phyloP scores from a whole-genome alignment of 2,797 vertebrate genomes.

The Melanogrammus aeglefinus region DNA sequence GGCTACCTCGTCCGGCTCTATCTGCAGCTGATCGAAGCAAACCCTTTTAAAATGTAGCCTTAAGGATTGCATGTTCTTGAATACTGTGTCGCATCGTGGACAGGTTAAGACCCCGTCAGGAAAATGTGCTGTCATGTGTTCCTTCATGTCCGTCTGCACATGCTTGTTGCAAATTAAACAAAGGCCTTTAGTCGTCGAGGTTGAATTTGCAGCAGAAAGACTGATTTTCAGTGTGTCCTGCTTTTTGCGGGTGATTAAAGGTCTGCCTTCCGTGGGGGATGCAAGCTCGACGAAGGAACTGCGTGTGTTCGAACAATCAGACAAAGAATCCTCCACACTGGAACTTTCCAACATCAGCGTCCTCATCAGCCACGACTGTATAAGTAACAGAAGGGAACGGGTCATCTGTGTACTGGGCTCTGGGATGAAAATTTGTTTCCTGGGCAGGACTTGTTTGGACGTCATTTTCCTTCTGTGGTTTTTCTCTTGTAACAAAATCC shows the following conservation, averaged over 20 bases:
- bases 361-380: not conserved
- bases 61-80: not conserved
- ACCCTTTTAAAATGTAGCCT: not conserved
- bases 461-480: not conserved
- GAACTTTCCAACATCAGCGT: not conserved
- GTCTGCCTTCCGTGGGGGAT: not conserved
- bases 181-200: not conserved
- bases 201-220: not conserved
- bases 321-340: not conserved
- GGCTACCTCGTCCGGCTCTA: not conserved
- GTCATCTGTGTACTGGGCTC: not conserved
- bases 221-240: not conserved
- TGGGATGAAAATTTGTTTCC: not conserved
- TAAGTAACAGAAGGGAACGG: not conserved
- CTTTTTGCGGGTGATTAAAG: too few species aligned
- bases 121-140: conserved; percentile 10
- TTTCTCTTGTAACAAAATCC: conserved; percentile 45
- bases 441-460: not conserved
- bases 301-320: not conserved
- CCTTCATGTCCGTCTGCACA: not conserved
- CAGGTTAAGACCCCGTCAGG: not conserved
- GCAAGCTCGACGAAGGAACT: not conserved
- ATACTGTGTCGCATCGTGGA: not conserved
- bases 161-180: conserved; percentile 15
- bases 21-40: conserved; percentile 2